These are phyloP conservation scores for Holacanthus passer DNA, from an alignment of 2,113 vertebrate species.

Conservation along the genomic window DNA sequence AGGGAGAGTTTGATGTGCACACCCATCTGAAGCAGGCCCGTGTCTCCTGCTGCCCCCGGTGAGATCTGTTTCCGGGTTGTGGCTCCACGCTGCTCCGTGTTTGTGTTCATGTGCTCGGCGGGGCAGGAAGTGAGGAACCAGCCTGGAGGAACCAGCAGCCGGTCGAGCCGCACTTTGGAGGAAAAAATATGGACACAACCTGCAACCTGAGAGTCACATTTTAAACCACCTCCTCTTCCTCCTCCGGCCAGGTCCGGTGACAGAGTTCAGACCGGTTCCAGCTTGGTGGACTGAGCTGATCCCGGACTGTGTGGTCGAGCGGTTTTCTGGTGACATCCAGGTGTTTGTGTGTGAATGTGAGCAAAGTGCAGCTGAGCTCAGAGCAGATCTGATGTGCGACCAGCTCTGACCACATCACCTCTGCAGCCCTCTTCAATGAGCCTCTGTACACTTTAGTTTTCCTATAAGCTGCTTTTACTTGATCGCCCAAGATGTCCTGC, in stretches of 20 bases:
- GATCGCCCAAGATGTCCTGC: slow-evolving; percentile 78
- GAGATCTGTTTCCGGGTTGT: slow-evolving; percentile 49
- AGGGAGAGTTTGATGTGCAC: background rate
- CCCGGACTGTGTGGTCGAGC: background rate
- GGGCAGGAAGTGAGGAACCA: slow-evolving; percentile 55
- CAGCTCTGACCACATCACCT: slow-evolving; percentile 24
- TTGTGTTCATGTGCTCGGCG: background rate
- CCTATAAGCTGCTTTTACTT: slow-evolving; percentile 1
- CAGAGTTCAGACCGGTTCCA: no score
- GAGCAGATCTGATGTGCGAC: slow-evolving; percentile 66
- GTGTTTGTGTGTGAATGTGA: slow-evolving; percentile 48
- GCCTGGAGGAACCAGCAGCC: slow-evolving; percentile 9
- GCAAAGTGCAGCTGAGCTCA: slow-evolving; percentile 82
- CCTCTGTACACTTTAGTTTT: slow-evolving; percentile 8
- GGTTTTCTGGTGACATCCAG: background rate
- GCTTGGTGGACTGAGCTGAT: no score
- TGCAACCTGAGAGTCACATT: background rate
- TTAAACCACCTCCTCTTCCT: background rate
- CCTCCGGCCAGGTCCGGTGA: no score
- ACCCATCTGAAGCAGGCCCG: background rate
- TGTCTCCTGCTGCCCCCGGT: no score
- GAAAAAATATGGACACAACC: slow-evolving; percentile 1
- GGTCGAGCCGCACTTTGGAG: background rate
- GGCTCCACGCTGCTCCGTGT: background rate
- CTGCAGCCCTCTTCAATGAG: slow-evolving; percentile 2